phyloP scores from a whole-genome alignment of 35 echinoderm and acorn worm species.

The Nesometra sesokonis region DNA sequence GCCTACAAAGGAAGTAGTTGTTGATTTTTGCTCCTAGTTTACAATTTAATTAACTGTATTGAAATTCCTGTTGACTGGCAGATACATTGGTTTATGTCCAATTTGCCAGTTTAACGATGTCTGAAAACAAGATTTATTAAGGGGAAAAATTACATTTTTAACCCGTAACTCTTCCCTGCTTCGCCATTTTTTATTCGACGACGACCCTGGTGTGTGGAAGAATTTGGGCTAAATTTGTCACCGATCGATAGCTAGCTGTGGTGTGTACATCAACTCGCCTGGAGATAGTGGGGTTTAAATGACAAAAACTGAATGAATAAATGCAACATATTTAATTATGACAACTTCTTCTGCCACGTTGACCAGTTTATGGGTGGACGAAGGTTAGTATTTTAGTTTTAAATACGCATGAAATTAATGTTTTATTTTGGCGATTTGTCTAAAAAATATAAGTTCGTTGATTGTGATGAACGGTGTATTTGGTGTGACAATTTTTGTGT shows the following conservation, averaged over 20 bases:
- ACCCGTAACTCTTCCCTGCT: not conserved
- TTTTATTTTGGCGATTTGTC: no score
- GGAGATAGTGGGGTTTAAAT: not conserved
- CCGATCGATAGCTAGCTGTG: not conserved
- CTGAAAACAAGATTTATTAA: not conserved
- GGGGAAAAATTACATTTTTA: not conserved
- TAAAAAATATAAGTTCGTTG: no score
- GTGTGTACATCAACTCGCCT: not conserved
- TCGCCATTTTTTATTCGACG: not conserved
- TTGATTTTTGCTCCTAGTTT: not conserved
- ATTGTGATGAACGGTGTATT: no score
- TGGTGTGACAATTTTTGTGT: no score
- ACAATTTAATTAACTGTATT: not conserved
- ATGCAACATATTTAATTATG: not conserved
- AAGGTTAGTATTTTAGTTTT: not conserved
- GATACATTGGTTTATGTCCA: not conserved
- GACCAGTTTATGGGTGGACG: not conserved
- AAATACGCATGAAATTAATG: no score
- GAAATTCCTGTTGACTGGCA: not conserved
- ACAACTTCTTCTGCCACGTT: not conserved
- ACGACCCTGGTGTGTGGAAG: not conserved
- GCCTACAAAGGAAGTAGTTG: not conserved
- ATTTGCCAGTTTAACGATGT: not conserved
- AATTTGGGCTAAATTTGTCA: not conserved
- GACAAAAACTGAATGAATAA: not conserved